Conservation (phyloP, 1,140 invertebrate species). For the Calliopsis andreniformis region DNA sequence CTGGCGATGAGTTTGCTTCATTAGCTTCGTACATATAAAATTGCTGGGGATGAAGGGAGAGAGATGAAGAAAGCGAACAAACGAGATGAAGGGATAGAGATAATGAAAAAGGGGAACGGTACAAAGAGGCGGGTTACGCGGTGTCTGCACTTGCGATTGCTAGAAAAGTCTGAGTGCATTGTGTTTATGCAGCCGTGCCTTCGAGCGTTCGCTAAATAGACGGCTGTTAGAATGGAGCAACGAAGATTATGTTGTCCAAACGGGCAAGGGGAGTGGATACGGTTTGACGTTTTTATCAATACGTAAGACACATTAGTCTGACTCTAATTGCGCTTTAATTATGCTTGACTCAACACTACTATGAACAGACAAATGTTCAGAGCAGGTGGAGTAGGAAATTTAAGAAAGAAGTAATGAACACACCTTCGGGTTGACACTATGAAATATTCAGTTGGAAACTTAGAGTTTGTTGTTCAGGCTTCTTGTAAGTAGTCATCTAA, state of each 20-base stretch:
- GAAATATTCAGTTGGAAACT: no score
- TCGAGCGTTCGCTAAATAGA: background rate
- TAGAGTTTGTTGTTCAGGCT: no score
- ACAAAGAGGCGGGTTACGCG: background rate
- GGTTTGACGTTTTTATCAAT: no score
- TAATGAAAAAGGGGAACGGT: slow-evolving; percentile 17
- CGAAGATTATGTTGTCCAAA: background rate
- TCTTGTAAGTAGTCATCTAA: no score
- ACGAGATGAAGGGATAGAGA: background rate
- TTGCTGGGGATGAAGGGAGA: slow-evolving; percentile 15
- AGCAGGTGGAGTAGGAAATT: no score
- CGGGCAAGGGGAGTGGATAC: no score
- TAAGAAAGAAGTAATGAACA: no score
- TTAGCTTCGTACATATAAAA: slow-evolving; percentile 50
- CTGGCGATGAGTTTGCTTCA: slow-evolving; percentile 50
- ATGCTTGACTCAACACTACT: no score
- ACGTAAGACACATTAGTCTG: no score
- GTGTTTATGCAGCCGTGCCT: background rate
- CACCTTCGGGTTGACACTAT: no score
- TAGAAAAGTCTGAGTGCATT: background rate
- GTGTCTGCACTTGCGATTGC: background rate
- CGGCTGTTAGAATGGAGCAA: background rate
- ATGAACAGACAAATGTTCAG: no score
- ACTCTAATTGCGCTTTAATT: no score
- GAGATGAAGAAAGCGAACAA: background rate